Base-by-base conservation (phyloP, 2,113 vertebrate species). In the Corythornis cristatus region DNA sequence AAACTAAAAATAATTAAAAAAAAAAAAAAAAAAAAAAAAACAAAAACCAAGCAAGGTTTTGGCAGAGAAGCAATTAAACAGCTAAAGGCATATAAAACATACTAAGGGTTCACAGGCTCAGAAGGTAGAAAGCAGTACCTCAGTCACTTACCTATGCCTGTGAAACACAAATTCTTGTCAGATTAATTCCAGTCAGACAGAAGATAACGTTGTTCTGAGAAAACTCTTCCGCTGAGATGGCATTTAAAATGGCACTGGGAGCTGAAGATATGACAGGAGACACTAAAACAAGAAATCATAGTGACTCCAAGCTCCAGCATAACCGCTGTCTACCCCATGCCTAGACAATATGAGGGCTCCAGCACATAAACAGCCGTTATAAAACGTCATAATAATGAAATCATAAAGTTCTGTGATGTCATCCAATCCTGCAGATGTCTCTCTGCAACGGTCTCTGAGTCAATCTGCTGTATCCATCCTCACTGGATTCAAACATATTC, bases 301-400 rank as follows among this genome's bases (percentile, higher is more conserved):
- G 37, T 46, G 71, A 25, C 68, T 45, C 1, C 42, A 89, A 56
- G 28, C 46, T 72, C 53, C 70, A 66, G 53, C 48, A 53, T 42
- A 77, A 51, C 43, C 53, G 21, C 4, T 35, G 26, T 45, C 61
- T 25, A 11, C 35, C 42, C 43, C 21, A 31, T 31, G 12, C 13
- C 37, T 26, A 26, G 29, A 40, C 19, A 62, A 26, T 9, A 23
- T 15, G 9, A 10, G 50, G 37, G 25, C 31, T 40, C 33, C 8
- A 9, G 37, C 74, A 23, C 19, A 23, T 9, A 31, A 16, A 28
- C 31, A 58, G 68, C 68, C 0, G 0, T 14, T 20, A 7, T 26
- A 46, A 84, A 78, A 77, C 62, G 29, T 53, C 46, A 37, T 46
- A 45, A 9, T 26, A 68, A 71, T 54, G 67, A 82, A 66, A 26